Conservation (phyloP, 1,140 invertebrate genomes). For the Phymastichus coffea region DNA sequence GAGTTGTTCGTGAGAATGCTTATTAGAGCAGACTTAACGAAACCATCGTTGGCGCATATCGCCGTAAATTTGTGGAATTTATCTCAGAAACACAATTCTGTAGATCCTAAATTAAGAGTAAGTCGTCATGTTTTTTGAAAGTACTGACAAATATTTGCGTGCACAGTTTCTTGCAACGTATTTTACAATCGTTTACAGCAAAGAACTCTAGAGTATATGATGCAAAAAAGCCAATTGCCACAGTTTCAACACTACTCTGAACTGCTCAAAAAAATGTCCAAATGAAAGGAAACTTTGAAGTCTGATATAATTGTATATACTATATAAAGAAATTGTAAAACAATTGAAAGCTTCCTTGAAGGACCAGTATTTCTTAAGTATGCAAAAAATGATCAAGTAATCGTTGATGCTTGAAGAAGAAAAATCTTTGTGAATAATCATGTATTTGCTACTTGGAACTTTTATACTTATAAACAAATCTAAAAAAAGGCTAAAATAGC, state of each 20-base stretch:
- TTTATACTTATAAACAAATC: conserved; percentile 10
- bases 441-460: not conserved
- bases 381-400: not conserved
- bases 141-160: too few species aligned
- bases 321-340: conserved; percentile 11
- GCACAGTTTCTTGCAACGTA: not conserved
- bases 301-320: conserved; percentile 1
- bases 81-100: conserved; percentile 62
- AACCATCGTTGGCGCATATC: conserved; percentile 62
- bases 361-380: conserved; percentile 9
- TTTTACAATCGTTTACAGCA: conserved; percentile 32
- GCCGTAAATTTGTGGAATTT: conserved; percentile 79
- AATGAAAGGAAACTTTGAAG: conserved; percentile 10
- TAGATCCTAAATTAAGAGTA: conserved; percentile 58
- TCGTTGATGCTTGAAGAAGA: not conserved
- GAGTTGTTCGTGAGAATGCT: conserved; percentile 76
- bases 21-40: conserved; percentile 67
- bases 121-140: conserved; percentile 26
- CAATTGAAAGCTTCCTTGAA: conserved; percentile 11
- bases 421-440: not conserved
- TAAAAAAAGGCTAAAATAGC: not conserved
- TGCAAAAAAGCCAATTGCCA: conserved; percentile 40
- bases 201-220: conserved; percentile 43
- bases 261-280: conserved; percentile 43
- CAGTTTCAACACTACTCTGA: conserved; percentile 44